Conservation (phyloP, 92 coral and sea anemone species). For the Heliopora coerulea region DNA sequence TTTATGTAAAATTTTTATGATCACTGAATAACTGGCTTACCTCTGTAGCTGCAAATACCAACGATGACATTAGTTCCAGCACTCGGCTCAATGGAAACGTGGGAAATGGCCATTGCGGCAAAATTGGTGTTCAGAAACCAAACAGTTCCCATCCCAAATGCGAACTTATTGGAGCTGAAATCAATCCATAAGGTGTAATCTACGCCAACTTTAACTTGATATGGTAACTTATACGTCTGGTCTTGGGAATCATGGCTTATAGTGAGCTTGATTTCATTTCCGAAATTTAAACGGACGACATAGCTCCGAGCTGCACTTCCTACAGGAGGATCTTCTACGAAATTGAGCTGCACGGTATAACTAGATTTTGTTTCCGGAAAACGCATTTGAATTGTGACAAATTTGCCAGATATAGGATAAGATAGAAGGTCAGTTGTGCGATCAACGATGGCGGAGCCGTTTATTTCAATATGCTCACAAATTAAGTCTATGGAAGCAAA, state of each 20-base stretch:
- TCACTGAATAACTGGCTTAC: too few relatives aligned
- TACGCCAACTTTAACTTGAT: neutral
- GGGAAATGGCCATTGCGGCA: slow-evolving; percentile 57
- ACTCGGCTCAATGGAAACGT: slow-evolving; percentile 55
- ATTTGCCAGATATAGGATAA: slow-evolving; percentile 22
- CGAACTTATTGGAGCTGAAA: slow-evolving; percentile 69
- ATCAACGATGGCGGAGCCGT: neutral
- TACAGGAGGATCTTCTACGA: neutral
- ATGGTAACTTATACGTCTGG: neutral
- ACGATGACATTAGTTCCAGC: slow-evolving; percentile 17
- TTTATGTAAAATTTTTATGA: too few relatives aligned
- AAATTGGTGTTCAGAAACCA: slow-evolving; percentile 49
- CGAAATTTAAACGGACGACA: neutral
- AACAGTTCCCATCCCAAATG: slow-evolving; percentile 69
- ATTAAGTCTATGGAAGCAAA: neutral
- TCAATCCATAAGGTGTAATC: slow-evolving; percentile 71
- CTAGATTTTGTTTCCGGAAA: neutral
- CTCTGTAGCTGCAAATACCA: slow-evolving; percentile 53
- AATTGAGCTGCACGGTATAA: neutral
- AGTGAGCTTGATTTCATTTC: neutral
- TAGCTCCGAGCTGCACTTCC: slow-evolving; percentile 11
- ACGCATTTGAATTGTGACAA: neutral
- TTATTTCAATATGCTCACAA: neutral
- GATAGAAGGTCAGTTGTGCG: neutral
- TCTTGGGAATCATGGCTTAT: slow-evolving; percentile 5